These are phyloP conservation scores for Poecile atricapillus DNA, from an alignment of 2,113 vertebrate genomes.

Conservation along the genomic window DNA sequence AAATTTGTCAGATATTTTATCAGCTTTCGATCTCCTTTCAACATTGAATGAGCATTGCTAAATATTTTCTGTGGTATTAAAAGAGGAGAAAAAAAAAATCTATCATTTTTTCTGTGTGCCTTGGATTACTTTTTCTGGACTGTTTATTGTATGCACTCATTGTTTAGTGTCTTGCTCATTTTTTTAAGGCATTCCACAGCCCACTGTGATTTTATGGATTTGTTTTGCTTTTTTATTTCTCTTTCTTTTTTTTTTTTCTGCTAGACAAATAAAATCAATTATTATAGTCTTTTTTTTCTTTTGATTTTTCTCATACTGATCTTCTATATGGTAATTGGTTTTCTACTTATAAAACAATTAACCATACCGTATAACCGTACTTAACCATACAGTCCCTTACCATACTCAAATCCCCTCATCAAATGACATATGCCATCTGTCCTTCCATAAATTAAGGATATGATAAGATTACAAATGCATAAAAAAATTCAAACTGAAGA, in stretches of 20 bases:
- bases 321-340: background rate
- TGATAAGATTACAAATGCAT: background rate
- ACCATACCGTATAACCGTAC: no score
- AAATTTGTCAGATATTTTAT: background rate
- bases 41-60: background rate
- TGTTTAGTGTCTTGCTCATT: background rate
- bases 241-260: background rate
- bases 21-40: background rate
- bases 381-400: background rate
- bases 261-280: background rate
- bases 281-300: background rate
- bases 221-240: background rate
- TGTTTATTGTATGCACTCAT: background rate
- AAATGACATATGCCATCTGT: background rate
- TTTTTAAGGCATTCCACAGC: background rate
- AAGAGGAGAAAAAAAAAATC: background rate
- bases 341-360: background rate
- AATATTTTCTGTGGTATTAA: background rate
- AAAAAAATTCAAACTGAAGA: background rate
- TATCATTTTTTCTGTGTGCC: fast-evolving
- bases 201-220: background rate
- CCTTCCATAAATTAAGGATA: background rate
- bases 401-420: background rate
- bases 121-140: background rate
- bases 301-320: background rate